phyloP scores from a whole-genome alignment of 2,113 vertebrate genomes.

The Illadopsis cleaveri region DNA sequence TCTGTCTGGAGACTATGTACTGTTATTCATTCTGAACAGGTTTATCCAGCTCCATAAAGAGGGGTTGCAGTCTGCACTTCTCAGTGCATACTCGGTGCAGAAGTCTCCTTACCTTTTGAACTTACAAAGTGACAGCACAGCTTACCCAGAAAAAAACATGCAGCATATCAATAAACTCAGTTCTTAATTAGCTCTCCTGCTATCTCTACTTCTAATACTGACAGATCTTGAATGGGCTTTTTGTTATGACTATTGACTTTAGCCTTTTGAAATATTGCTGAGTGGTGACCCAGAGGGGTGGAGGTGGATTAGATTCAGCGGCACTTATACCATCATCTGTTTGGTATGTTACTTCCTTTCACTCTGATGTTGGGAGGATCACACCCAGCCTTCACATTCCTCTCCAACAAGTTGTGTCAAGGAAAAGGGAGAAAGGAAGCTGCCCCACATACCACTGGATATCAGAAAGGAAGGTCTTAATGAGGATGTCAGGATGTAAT shows the following conservation, averaged over 20 bases:
- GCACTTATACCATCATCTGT: constrained; percentile 59
- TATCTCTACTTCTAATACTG: constrained; percentile 51
- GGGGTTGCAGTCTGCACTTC: neutral
- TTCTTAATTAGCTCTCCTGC: constrained; percentile 23
- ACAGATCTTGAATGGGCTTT: constrained; percentile 19
- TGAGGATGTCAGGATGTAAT: constrained; percentile 51
- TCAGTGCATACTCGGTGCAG: neutral
- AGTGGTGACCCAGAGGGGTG: constrained; percentile 67
- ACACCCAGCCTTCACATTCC: constrained; percentile 75
- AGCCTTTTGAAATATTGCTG: constrained; percentile 68
- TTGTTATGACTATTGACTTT: constrained; percentile 53
- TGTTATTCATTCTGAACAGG: constrained; percentile 9
- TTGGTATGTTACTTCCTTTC: constrained; percentile 79
- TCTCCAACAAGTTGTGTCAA: constrained; percentile 74
- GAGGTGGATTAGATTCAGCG: constrained; percentile 59
- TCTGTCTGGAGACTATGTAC: neutral
- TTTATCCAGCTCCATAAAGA: neutral
- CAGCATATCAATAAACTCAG: neutral
- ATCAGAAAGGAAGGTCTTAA: constrained; percentile 72
- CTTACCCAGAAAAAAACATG: neutral
- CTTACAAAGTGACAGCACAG: neutral
- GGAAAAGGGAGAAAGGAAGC: constrained; percentile 68
- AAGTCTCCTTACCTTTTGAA: constrained; percentile 38
- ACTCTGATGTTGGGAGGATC: constrained; percentile 72
- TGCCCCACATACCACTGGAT: constrained; percentile 42